Evolutionary conservation across 2,888 invertebrate species (phyloP).

Genomic region (Stenurella melanura): DNA sequence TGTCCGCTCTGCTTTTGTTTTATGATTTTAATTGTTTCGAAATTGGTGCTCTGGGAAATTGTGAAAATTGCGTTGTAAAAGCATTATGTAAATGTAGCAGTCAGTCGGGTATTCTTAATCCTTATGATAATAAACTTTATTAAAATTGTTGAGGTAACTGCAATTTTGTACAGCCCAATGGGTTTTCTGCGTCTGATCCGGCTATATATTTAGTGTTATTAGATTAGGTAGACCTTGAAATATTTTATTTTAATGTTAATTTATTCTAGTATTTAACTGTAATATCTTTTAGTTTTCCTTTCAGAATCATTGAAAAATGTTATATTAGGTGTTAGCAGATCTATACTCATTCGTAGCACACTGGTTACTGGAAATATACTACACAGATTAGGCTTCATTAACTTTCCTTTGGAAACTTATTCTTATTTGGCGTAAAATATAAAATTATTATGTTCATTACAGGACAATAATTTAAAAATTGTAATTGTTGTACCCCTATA

Average conservation of each 20-base stretch:
- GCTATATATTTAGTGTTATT: background rate
- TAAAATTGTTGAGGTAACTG: slow-evolving; percentile 30
- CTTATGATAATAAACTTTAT: slow-evolving; percentile 34
- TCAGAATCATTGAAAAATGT: too few relatives aligned
- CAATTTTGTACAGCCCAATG: background rate
- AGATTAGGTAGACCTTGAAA: background rate
- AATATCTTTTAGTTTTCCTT: too few relatives aligned
- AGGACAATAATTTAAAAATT: background rate
- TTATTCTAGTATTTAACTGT: too few relatives aligned
- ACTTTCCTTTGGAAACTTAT: too few relatives aligned
- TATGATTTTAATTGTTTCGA: slow-evolving; percentile 47
- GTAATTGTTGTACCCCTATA: too few relatives aligned
- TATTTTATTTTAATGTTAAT: background rate
- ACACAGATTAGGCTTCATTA: too few relatives aligned
- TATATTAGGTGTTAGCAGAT: too few relatives aligned
- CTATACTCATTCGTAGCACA: background rate
- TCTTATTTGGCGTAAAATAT: too few relatives aligned
- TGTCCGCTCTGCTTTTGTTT: slow-evolving; percentile 35
- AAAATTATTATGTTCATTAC: too few relatives aligned
- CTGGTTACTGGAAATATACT: too few relatives aligned
- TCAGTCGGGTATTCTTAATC: slow-evolving; percentile 34
- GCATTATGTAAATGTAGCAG: slow-evolving; percentile 37
- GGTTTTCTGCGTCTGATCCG: background rate
- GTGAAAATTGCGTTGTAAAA: slow-evolving; percentile 34
- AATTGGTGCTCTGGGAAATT: slow-evolving; percentile 39